A percentile compares a stretch with the other conserved stretches of the same genome.
phyloP scores from a whole-genome alignment of 2,113 vertebrate genomes.

The Argyrosomus japonicus region DNA sequence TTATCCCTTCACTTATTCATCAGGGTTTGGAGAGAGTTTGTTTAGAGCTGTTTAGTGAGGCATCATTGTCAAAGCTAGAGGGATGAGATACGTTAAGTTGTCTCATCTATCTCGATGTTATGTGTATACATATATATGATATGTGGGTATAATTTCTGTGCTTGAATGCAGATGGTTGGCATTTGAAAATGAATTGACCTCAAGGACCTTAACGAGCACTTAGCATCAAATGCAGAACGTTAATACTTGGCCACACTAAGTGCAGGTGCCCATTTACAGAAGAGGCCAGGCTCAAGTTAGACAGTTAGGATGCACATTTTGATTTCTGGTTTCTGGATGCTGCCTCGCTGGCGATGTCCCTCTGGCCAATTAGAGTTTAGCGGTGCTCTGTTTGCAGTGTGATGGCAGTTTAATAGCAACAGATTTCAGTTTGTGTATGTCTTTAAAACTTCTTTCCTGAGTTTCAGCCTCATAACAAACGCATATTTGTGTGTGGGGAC shows the following conservation, averaged over 20 bases:
- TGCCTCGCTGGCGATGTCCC: too few relatives aligned
- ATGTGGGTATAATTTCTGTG: constrained; percentile 47
- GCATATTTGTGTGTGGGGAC: too few relatives aligned
- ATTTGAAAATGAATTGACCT: constrained; percentile 72
- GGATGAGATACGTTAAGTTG: constrained; percentile 53
- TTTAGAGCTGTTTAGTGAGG: constrained; percentile 78
- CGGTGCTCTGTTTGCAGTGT: not conserved
- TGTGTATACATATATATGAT: constrained; percentile 18
- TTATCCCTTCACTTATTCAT: constrained; percentile 84
- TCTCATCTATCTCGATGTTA: constrained; percentile 52
- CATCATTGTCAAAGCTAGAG: constrained; percentile 54
- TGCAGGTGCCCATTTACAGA: constrained; percentile 61
- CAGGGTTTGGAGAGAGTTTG: constrained; percentile 77
- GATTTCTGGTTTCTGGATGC: not conserved
- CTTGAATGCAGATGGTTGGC: constrained; percentile 65
- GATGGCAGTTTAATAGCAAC: not conserved
- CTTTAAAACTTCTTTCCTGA: not conserved
- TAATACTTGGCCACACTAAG: constrained; percentile 63
- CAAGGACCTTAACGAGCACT: constrained; percentile 69
- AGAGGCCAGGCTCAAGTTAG: constrained; percentile 9
- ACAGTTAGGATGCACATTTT: constrained; percentile 1
- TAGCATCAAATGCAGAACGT: constrained; percentile 56
- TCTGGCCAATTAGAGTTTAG: constrained; percentile 1
- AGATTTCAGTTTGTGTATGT: not conserved
- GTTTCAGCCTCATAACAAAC: too few relatives aligned